These are phyloP conservation scores for Odontophorus gujanensis DNA, from an alignment of 2,113 vertebrate species.

Conservation along the genomic window DNA sequence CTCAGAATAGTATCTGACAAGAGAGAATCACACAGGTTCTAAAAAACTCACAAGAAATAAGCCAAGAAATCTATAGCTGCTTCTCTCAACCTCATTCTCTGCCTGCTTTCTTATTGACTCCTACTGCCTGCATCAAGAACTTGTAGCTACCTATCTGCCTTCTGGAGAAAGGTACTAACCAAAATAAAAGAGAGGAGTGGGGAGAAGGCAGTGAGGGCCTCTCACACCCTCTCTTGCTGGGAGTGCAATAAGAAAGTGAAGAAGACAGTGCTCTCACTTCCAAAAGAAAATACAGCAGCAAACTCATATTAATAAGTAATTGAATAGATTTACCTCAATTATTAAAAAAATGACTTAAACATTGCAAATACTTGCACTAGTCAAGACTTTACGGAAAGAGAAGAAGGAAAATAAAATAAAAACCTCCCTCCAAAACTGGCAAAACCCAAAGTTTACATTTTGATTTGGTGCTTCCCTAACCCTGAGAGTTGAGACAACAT, in stretches of 20 bases:
- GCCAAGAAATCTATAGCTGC: conserved; percentile 80
- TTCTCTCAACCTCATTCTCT: conserved; percentile 75
- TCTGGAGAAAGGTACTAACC: conserved; percentile 52
- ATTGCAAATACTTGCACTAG: neutral
- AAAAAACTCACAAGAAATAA: conserved; percentile 79
- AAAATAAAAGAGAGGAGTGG: neutral
- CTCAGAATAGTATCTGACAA: conserved; percentile 80
- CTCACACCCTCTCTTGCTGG: neutral
- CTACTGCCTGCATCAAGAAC: conserved; percentile 63
- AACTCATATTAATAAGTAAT: neutral
- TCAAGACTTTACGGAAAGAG: neutral
- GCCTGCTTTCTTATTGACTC: conserved; percentile 76
- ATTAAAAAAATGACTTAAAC: neutral
- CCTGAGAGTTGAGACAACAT: neutral
- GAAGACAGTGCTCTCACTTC: neutral
- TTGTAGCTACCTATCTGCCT: conserved; percentile 55
- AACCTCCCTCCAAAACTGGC: neutral
- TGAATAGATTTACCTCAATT: neutral
- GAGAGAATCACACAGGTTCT: conserved; percentile 74
- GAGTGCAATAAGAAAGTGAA: neutral
- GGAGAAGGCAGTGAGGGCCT: conserved; percentile 16
- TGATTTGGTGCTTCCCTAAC: neutral
- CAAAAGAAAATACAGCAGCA: neutral
- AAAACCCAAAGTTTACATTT: neutral
- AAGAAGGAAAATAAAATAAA: neutral